Evolutionary conservation across 2,888 invertebrate genomes (phyloP).

Genomic region (Eupsilia transversa): DNA sequence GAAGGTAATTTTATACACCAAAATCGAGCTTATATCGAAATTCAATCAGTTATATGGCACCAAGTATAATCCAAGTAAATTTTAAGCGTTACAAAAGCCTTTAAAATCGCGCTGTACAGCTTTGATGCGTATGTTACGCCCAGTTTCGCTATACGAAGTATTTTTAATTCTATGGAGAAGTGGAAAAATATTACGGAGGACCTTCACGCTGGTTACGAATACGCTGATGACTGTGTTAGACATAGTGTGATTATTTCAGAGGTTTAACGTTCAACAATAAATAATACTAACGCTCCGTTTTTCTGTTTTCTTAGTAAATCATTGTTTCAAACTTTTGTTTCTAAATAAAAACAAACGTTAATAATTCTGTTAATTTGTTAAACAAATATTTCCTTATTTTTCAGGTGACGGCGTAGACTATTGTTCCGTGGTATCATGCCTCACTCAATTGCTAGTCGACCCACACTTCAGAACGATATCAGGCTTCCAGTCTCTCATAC

Average conservation of each 20-base stretch:
- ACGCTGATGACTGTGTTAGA: not conserved
- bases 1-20: constrained; percentile 89
- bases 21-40: not conserved
- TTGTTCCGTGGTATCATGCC: constrained; percentile 95
- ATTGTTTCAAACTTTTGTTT: not conserved
- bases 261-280: not conserved
- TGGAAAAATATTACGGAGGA: not conserved
- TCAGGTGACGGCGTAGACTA: constrained; percentile 96
- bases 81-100: not conserved
- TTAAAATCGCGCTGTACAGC: not conserved
- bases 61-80: not conserved
- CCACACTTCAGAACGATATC: constrained; percentile 94
- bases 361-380: not conserved
- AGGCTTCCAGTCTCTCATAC: constrained; percentile 97
- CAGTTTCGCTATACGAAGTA: not conserved
- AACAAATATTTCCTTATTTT: not conserved
- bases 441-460: constrained; percentile 97
- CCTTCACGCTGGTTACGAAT: not conserved
- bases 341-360: not conserved
- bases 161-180: not conserved
- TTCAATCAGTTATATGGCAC: not conserved
- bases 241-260: not conserved
- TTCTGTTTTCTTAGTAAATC: constrained; percentile 19
- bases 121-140: not conserved
- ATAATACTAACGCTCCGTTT: not conserved